Evolutionary conservation across 2,797 vertebrate genomes (phyloP).

Genomic region (Lacerta viridis): DNA sequence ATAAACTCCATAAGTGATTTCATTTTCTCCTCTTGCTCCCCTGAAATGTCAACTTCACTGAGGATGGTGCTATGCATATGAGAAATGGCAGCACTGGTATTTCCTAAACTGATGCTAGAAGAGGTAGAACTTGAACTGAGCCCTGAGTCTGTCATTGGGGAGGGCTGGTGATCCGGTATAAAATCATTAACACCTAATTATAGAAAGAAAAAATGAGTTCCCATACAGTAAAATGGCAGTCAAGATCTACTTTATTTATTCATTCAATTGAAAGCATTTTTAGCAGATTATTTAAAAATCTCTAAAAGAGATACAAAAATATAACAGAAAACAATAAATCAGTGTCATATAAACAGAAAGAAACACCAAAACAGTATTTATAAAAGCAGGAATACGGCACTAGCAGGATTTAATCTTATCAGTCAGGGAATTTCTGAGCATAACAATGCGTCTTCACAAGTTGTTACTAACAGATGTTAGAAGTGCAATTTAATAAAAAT

Average conservation of each 20-base stretch:
- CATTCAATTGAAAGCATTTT: not conserved
- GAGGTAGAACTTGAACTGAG: constrained; percentile 99
- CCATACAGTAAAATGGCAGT: not conserved
- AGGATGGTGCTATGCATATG: constrained; percentile 88
- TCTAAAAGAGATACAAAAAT: too few species aligned
- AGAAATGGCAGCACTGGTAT: constrained; percentile 84
- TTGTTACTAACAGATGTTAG: not conserved
- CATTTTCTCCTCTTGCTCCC: constrained; percentile 95
- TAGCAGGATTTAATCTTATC: too few species aligned
- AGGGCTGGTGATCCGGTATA: constrained; percentile 94
- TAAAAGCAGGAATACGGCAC: too few species aligned
- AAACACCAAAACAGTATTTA: too few species aligned
- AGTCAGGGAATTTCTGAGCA: too few species aligned
- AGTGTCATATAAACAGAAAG: too few species aligned
- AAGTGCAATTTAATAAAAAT: not conserved
- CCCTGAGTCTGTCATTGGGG: constrained; percentile 98
- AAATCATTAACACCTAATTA: constrained; percentile 90
- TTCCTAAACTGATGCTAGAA: constrained; percentile 97
- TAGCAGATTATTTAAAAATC: too few species aligned
- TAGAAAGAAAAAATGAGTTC: constrained; percentile 61
- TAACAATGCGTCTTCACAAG: too few species aligned
- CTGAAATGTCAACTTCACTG: constrained; percentile 90
- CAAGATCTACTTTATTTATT: not conserved
- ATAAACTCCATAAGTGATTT: constrained; percentile 98
- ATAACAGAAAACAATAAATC: too few species aligned